Percentiles rank a stretch among this genome's conserved stretches.
phyloP scores from a whole-genome alignment of 2,113 vertebrate species.

The Indicator indicator region DNA sequence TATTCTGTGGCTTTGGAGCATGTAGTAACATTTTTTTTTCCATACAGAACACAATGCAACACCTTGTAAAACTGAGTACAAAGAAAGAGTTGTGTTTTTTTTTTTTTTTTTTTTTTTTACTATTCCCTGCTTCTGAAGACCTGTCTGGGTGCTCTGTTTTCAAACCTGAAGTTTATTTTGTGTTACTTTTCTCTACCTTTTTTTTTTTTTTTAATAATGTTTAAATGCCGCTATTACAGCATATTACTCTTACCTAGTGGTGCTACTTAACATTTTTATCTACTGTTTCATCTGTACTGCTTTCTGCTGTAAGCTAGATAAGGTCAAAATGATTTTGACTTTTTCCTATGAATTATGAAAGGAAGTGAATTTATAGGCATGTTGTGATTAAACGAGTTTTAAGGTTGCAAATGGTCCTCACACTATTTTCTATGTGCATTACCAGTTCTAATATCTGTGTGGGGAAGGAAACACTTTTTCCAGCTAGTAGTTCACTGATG shows the following conservation, averaged over 20 bases:
- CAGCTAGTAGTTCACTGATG: background rate
- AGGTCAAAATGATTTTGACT: conserved; percentile 1
- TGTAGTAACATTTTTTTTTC: background rate
- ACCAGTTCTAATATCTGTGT: background rate
- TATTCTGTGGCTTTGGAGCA: background rate
- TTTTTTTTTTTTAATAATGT: background rate
- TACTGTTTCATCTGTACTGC: background rate
- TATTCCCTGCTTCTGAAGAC: background rate
- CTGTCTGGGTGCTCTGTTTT: background rate
- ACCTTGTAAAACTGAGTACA: background rate
- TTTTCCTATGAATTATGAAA: background rate
- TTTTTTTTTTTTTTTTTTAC: background rate
- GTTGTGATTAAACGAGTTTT: background rate
- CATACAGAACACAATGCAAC: background rate
- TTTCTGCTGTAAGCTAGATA: conserved; percentile 8
- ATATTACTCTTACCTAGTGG: background rate
- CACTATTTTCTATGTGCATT: background rate
- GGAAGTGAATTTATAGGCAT: background rate
- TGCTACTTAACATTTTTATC: background rate
- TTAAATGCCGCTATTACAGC: background rate
- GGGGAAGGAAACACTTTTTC: background rate
- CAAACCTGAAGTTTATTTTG: background rate
- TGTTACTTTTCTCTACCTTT: background rate
- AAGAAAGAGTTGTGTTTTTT: background rate
- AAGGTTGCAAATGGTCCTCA: background rate